Evolutionary conservation across 2,797 vertebrate species (phyloP), one percentile per base, ranked within the genome.

Genomic region (Gadopsis marmoratus): DNA sequence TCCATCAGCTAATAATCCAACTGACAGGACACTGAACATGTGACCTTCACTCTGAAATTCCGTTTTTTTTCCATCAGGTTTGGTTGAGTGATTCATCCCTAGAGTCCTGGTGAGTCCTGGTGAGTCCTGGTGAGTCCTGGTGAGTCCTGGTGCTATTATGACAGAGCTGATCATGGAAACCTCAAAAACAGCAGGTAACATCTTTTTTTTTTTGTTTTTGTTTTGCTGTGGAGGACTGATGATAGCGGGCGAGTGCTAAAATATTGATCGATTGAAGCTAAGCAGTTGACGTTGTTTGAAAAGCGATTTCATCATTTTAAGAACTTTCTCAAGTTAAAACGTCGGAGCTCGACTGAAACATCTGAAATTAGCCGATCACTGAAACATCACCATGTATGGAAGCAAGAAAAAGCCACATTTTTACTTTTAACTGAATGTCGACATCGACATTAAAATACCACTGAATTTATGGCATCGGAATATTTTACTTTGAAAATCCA

Each of bases 1-100:
- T 43, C 53, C 45, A 7, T 71, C 74, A 65, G 13, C 11, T 67
- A 17, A 79, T 83, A 82, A 85, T 86, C 83, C 86, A 88, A 77
- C 80, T 69, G 71, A 76, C 79, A 66, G 72, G 68, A 55, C 19
- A 23, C 26, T 13, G 58, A 58, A 4, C 71, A 4, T 31, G 69
- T 72, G 67, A 39, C 72, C 29, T 76, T 45, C 78, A 69, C 68
- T 31, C 41, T 69, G 26, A 35, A 63, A 56, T 51, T 9, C 29
- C 17, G 7, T 0, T 26, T 67, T 53, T 61, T 29, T 66, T 47
- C 60, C 63, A 16, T 16, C 7, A 59, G 64, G 19, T 76, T 58
- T 48, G 31, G 65, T 47, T 35, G 33, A 39, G 21, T 2, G 17
- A 14, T 21, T 39, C 7, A 35, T 72, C 31, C 23, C 67, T 33